Conservation (phyloP, 1,140 invertebrate genomes). For the Cyclina sinensis region DNA sequence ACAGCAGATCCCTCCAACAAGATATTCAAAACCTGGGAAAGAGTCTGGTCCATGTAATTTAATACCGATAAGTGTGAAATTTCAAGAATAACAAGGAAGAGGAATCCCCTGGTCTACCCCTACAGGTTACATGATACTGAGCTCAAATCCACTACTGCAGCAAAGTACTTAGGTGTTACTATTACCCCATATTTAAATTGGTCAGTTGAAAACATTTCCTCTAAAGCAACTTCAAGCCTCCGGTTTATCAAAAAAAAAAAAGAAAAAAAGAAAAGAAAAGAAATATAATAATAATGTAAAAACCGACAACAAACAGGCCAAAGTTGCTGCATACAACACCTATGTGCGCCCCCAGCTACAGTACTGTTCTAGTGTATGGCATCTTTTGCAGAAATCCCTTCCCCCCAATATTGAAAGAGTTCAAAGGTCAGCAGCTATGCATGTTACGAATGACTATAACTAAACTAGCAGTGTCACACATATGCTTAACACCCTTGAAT, state of each 20-base stretch:
- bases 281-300: too few relatives aligned
- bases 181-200: neutral
- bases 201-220: constrained; percentile 23
- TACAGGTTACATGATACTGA: neutral
- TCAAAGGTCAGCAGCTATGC: constrained; percentile 17
- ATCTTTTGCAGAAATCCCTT: neutral
- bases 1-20: too few relatives aligned
- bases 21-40: too few relatives aligned
- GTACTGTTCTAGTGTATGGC: too few relatives aligned
- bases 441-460: too few relatives aligned
- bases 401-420: neutral
- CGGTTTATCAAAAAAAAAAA: too few relatives aligned
- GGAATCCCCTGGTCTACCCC: neutral
- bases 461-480: too few relatives aligned
- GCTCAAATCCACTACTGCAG: neutral
- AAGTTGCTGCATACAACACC: constrained; percentile 5
- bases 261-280: neutral
- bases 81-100: too few relatives aligned
- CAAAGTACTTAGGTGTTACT: constrained; percentile 33
- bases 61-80: too few relatives aligned
- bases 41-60: too few relatives aligned
- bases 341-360: too few relatives aligned
- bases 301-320: constrained; percentile 24
- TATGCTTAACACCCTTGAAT: too few relatives aligned
- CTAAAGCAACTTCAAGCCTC: constrained; percentile 1